phyloP scores from a whole-genome alignment of 1,140 invertebrate genomes.

The Macrocentrus cingulum region DNA sequence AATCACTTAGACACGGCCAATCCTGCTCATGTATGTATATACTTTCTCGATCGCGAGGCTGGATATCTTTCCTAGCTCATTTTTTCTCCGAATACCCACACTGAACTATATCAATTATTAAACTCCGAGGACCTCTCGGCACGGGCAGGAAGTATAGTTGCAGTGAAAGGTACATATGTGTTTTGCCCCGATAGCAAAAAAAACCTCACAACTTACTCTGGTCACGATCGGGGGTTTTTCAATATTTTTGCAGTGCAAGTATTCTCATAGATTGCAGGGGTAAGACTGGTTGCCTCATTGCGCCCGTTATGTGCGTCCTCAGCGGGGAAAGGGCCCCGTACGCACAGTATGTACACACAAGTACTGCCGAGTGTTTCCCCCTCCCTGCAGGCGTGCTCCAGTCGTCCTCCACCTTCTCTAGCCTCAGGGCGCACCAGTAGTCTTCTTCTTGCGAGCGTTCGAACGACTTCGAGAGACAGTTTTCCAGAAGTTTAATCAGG shows the following conservation, averaged over 20 bases:
- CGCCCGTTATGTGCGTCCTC: constrained; percentile 1
- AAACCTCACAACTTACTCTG: too few relatives aligned
- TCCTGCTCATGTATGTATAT: too few relatives aligned
- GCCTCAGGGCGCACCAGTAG: neutral
- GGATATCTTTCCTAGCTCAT: too few relatives aligned
- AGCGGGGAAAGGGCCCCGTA: neutral
- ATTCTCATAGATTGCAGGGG: neutral
- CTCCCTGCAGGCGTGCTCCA: neutral
- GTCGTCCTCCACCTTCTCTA: neutral
- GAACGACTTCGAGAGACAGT: neutral
- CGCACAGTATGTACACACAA: neutral
- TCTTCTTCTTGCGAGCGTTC: neutral
- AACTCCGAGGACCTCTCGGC: too few relatives aligned
- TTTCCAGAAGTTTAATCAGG: neutral
- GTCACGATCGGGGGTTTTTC: too few relatives aligned
- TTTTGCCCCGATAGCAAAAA: too few relatives aligned
- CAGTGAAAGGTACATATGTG: too few relatives aligned
- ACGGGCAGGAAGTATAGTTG: too few relatives aligned
- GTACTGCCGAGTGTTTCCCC: neutral
- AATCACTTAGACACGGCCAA: too few relatives aligned
- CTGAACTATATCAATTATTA: too few relatives aligned
- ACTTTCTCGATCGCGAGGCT: too few relatives aligned
- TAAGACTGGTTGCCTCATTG: neutral
- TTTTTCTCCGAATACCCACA: too few relatives aligned
- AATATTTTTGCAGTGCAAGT: neutral